Conservation (phyloP, 2,797 vertebrate genomes). For the Meriones psammophilus region DNA sequence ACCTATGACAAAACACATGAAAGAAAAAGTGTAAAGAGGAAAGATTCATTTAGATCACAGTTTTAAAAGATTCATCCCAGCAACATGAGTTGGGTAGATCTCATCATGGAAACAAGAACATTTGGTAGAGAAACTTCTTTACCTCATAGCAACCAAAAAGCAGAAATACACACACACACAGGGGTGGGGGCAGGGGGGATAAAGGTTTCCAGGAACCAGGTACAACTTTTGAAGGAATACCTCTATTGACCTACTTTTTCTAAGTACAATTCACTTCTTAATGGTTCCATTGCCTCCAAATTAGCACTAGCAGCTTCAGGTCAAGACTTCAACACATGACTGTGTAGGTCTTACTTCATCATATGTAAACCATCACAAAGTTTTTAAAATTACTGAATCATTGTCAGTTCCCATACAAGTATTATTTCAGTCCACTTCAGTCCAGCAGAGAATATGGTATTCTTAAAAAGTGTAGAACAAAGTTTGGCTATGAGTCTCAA, state of each 20-base stretch:
- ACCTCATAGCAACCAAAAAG: too few relatives aligned
- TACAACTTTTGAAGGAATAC: not conserved
- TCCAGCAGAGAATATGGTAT: not conserved
- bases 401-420: not conserved
- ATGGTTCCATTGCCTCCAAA: not conserved
- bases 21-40: not conserved
- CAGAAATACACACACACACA: not conserved
- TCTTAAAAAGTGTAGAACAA: not conserved
- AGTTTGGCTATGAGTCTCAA: too few relatives aligned
- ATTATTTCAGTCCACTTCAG: slow-evolving; percentile 21
- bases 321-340: not conserved
- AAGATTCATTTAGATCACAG: not conserved
- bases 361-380: not conserved
- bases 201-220: not conserved
- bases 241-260: not conserved
- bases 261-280: not conserved
- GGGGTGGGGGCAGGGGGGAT: too few relatives aligned
- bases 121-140: not conserved
- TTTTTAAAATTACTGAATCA: not conserved
- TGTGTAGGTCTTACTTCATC: not conserved
- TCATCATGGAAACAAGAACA: not conserved
- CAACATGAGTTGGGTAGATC: not conserved
- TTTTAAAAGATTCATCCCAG: not conserved
- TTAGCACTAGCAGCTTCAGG: not conserved
- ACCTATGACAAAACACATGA: not conserved